Percentiles rank a stretch among this genome's conserved stretches.
phyloP scores from a whole-genome alignment of 2,888 invertebrate genomes.

The Miltochrista miniata region DNA sequence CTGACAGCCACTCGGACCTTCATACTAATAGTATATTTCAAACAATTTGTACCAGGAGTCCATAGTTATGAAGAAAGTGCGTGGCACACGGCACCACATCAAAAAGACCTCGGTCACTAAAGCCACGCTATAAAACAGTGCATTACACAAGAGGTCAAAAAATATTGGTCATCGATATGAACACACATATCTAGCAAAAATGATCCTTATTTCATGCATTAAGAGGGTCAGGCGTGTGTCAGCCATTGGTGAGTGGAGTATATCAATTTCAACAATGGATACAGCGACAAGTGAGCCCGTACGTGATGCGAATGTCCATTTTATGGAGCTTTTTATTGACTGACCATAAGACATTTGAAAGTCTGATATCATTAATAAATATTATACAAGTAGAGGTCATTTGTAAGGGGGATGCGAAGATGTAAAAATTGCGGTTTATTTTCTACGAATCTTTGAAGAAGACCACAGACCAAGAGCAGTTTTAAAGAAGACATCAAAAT shows the following conservation, averaged over 20 bases:
- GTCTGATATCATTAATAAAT: slow-evolving; percentile 31
- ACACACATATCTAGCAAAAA: slow-evolving; percentile 26
- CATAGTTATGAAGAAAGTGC: slow-evolving; percentile 62
- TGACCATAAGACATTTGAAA: slow-evolving; percentile 58
- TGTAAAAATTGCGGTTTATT: too few relatives aligned
- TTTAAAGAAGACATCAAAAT: too few relatives aligned
- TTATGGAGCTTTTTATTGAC: slow-evolving; percentile 74
- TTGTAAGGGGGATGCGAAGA: slow-evolving; percentile 11
- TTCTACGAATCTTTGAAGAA: too few relatives aligned
- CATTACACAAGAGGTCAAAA: slow-evolving; percentile 40
- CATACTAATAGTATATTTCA: slow-evolving; percentile 68
- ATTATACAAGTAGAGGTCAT: slow-evolving; percentile 9
- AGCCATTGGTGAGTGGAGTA: slow-evolving; percentile 54
- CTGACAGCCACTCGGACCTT: slow-evolving; percentile 53
- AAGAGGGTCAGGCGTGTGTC: not conserved
- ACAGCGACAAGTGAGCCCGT: slow-evolving; percentile 68
- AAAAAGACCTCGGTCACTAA: slow-evolving; percentile 33
- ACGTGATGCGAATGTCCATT: slow-evolving; percentile 74
- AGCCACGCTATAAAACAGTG: slow-evolving; percentile 5
- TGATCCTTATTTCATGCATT: slow-evolving; percentile 37
- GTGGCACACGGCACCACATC: slow-evolving; percentile 39
- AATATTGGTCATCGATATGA: slow-evolving; percentile 42
- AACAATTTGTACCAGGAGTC: slow-evolving; percentile 74
- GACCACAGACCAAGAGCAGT: too few relatives aligned
- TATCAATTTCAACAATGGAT: slow-evolving; percentile 80